Base-by-base conservation (phyloP, 1,140 invertebrate species). In the Pissodes strobi region DNA sequence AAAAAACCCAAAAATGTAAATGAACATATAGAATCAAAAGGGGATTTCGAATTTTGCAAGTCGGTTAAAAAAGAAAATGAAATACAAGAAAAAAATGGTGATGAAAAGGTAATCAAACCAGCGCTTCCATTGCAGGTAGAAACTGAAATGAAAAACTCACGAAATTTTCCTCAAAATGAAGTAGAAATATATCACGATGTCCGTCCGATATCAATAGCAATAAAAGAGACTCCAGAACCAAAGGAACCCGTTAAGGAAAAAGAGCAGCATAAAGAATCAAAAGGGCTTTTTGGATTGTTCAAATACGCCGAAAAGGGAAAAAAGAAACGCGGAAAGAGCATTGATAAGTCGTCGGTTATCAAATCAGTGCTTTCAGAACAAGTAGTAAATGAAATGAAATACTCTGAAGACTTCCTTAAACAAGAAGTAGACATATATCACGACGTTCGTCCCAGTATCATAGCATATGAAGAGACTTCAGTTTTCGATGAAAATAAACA, bases 121-220 rank as follows among this genome's bases (percentile, higher is more conserved):
- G 43, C 37, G 23, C 43, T 69, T 6, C 67, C 70, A 15, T 56
- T 69, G 13, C 1, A 69, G 49, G 62, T 65, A 17, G 13, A 59
- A 23, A 53, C 67, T 21, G 56, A 55, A 15, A 61, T 69, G 39
- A 48, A 46, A 10, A 21, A 66, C 2, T 56, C 61, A 23, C 25
- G 48, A 69, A 73, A 64, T 30, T 73, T 23, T n/a, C n/a, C n/a
- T n/a, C n/a, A n/a, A n/a, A n/a, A n/a, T n/a, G n/a, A n/a, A n/a
- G n/a, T n/a, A n/a, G 38, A 66, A 17, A 58, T 45, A n/a, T 69
- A 66, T 58, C 51, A 72, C 27, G 67, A 72, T 64, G 68, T 64
- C 8, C 23, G 49, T 0, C 49, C 49, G 18, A 6, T 53, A 17
- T n/a, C 37, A 2, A 34, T 9, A 25, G 2, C 22, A 25, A 23